Evolutionary conservation across 2,797 vertebrate species (phyloP), one percentile per base, ranked within the genome.

Genomic region (Pangasius mekongensis): DNA sequence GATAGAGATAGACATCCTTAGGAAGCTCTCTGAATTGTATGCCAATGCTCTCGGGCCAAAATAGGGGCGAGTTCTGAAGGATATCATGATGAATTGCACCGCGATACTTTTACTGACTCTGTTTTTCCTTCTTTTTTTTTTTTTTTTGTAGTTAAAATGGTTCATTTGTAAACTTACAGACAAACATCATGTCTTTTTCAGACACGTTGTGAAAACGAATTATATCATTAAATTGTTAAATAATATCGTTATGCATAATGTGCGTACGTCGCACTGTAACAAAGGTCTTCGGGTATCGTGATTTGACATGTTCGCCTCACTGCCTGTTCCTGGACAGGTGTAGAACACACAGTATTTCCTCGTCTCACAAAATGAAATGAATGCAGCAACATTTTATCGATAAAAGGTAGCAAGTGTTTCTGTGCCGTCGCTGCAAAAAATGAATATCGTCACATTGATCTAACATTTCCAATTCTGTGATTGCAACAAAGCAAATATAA

Each of bases 11-110:
- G 43, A 77, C 66, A 87, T 80, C 56, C 83, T 87, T 83, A 52
- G 89, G 73, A 76, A 76, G 43, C 73, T 76, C 20, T 87, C 39
- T 67, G 54, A 84, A 76, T 81, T 85, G 56, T 85, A 78, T 36
- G 87, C 24, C 71, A 27, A 47, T 47, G 39, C 71, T 49, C 3
- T 47, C 5, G 11, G 73, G 24, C 73, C 73, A n/a, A 52, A 76
- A n/a, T n/a, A 27, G 0, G 43, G 73, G 73, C 2, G 47, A n/a
- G 13, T 27, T 30, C 43, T 77, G 27, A 30, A 77, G 47, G 74
- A 54, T 52, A 52, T 52, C 47, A 77, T 7, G 13, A 52, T n/a
- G 13, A 52, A 52, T 9, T 18, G 27, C 43, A 30, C 2, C 24
- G 49, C 47, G 49, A 14, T n/a, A 16, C 20, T 27, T 4, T 67